Conservation (phyloP, 37 sponge, comb jelly and placozoan species). For the Oscarella lobularis region DNA sequence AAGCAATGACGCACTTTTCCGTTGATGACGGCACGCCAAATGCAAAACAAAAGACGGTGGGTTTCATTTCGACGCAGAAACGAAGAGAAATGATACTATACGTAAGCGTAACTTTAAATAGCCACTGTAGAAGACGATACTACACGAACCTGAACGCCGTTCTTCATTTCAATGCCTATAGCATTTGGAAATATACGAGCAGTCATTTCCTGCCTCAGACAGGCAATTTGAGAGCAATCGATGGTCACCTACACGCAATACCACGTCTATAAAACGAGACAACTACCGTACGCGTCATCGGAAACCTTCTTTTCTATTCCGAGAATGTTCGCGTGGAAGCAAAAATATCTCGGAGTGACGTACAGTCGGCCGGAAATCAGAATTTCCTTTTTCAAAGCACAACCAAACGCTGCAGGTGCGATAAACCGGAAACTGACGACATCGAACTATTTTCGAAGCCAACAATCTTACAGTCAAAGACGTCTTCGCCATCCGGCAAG, state of each 20-base stretch:
- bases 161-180: neutral
- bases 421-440: too few relatives aligned
- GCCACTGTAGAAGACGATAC: too few relatives aligned
- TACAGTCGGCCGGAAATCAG: neutral
- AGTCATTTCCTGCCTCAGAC: neutral
- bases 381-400: neutral
- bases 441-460: too few relatives aligned
- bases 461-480: too few relatives aligned
- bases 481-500: too few relatives aligned
- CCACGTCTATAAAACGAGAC: too few relatives aligned
- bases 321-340: neutral
- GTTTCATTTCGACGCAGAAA: neutral
- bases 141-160: neutral
- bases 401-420: neutral
- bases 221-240: neutral
- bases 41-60: neutral
- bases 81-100: neutral
- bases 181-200: neutral
- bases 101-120: neutral
- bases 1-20: neutral
- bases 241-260: neutral
- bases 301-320: neutral
- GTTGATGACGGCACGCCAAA: neutral
- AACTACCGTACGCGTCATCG: neutral
- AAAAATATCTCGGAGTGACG: neutral